phyloP scores from a whole-genome alignment of 2,113 vertebrate genomes.

The Phyllostomus hastatus region DNA sequence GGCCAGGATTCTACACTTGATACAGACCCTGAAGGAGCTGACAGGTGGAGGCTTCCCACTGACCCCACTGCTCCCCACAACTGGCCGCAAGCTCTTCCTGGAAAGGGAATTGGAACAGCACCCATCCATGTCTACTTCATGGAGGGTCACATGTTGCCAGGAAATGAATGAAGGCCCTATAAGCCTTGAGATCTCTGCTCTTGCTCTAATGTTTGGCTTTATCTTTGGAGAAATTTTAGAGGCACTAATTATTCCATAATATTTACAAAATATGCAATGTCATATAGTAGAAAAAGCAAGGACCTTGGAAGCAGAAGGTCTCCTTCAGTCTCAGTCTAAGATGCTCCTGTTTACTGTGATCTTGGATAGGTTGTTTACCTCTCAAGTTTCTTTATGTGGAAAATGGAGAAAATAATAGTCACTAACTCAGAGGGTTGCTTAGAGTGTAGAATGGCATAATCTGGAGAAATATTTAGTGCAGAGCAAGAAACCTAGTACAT shows the following conservation, averaged over 20 bases:
- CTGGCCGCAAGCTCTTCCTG: neutral
- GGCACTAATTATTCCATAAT: neutral
- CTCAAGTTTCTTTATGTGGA: neutral
- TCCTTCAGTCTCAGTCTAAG: neutral
- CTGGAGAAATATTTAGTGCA: neutral
- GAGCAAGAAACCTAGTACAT: neutral
- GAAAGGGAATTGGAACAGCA: neutral
- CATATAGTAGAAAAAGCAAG: neutral
- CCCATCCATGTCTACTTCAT: neutral
- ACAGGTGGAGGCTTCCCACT: neutral
- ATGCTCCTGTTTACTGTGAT: neutral
- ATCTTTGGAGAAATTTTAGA: neutral
- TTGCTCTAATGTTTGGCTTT: neutral
- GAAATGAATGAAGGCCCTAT: neutral
- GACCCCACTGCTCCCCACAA: neutral
- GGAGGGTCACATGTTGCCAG: neutral
- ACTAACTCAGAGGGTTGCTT: neutral
- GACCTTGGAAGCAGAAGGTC: neutral
- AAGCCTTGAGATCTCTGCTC: neutral
- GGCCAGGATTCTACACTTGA: neutral
- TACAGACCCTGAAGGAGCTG: neutral
- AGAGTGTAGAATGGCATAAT: neutral
- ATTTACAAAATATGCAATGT: neutral
- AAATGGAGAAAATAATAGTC: neutral
- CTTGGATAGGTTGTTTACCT: slow-evolving; percentile 5